Conservation (phyloP, 2,888 invertebrate species). For the Acleris literana region DNA sequence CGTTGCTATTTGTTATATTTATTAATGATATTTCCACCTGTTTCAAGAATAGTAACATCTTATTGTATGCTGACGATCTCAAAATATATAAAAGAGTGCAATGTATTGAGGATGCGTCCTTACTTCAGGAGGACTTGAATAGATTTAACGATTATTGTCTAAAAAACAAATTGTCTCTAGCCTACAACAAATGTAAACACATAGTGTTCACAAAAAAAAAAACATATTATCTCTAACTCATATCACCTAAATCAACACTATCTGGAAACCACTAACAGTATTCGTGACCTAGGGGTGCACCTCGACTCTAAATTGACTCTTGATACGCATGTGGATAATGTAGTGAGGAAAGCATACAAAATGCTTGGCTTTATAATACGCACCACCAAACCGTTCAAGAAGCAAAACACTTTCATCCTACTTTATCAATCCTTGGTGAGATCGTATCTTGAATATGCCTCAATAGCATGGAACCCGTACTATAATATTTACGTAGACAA, state of each 20-base stretch:
- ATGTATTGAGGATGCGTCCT: neutral
- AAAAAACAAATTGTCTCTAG: neutral
- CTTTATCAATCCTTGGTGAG: neutral
- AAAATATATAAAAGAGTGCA: neutral
- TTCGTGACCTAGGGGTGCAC: neutral
- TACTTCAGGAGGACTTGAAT: neutral
- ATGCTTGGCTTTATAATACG: conserved; percentile 3
- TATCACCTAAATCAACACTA: neutral
- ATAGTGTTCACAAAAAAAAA: neutral
- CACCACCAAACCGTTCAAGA: neutral
- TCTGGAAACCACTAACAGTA: neutral
- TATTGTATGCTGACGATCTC: neutral
- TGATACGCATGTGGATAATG: neutral
- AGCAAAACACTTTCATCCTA: neutral
- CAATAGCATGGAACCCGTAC: neutral
- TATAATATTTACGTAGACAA: neutral
- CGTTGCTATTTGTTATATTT: neutral
- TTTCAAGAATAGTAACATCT: neutral
- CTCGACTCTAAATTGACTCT: neutral
- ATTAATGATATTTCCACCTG: conserved; percentile 1
- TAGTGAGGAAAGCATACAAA: neutral
- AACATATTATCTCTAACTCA: neutral
- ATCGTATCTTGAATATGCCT: neutral
- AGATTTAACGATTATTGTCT: neutral
- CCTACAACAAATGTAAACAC: conserved; percentile 2